Percentiles rank a stretch among this genome's conserved stretches.
Evolutionary conservation across 2,113 vertebrate genomes (phyloP).

Genomic region (Mirza zaza): DNA sequence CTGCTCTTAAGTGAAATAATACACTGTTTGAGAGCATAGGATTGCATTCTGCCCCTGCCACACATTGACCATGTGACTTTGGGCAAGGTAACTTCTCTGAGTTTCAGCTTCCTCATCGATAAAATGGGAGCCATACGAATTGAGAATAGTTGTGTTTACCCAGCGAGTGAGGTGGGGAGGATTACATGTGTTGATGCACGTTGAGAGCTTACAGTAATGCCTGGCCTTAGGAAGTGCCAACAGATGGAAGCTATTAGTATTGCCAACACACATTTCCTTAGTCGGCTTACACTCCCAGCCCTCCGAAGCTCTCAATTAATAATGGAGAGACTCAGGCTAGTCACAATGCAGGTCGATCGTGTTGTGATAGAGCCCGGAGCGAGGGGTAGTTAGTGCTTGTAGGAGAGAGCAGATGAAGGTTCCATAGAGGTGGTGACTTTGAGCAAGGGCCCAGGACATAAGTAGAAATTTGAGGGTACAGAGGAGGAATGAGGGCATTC

Average conservation of each 20-base stretch:
- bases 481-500: background rate
- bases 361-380: background rate
- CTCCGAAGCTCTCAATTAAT: constrained; percentile 6
- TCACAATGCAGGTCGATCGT: background rate
- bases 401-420: background rate
- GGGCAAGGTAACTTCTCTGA: background rate
- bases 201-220: background rate
- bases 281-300: background rate
- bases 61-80: background rate
- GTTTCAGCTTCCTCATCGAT: background rate
- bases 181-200: background rate
- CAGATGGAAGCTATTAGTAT: constrained; percentile 45
- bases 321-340: background rate
- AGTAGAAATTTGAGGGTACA: background rate
- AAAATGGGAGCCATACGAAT: background rate
- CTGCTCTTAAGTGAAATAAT: background rate
- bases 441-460: background rate
- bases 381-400: background rate
- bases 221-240: background rate
- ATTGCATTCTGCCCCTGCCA: background rate
- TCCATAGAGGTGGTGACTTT: background rate
- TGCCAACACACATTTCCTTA: background rate
- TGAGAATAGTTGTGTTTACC: background rate
- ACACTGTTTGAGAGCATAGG: background rate
- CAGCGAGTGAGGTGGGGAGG: background rate